Evolutionary conservation across 2,797 vertebrate genomes (phyloP).

Genomic region (Mastacembelus armatus): DNA sequence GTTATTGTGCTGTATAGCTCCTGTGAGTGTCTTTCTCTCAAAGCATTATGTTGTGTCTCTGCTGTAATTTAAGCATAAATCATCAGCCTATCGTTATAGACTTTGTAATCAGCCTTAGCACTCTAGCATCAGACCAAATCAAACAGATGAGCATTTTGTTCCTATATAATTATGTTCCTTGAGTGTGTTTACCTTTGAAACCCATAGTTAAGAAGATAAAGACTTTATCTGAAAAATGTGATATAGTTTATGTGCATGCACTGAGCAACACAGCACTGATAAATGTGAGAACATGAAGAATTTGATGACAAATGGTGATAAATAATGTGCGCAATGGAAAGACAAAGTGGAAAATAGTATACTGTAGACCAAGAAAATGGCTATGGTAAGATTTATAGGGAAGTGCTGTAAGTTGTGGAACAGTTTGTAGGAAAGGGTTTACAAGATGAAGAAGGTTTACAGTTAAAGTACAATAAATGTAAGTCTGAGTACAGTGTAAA

Average conservation of each 20-base stretch:
- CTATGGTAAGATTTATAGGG: background rate
- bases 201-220: background rate
- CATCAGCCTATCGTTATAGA: conserved; percentile 32
- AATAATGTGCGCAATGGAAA: background rate
- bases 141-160: conserved; percentile 33
- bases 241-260: background rate
- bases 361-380: no score
- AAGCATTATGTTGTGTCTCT: conserved; percentile 17
- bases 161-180: conserved; percentile 33
- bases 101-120: conserved; percentile 45
- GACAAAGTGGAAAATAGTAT: background rate
- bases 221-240: background rate
- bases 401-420: no score
- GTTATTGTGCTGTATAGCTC: background rate
- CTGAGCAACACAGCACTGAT: background rate
- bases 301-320: background rate
- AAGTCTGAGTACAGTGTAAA: background rate
- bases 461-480: no score
- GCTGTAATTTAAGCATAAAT: conserved; percentile 42
- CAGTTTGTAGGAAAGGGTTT: no score
- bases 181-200: conserved; percentile 5
- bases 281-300: background rate
- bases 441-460: no score
- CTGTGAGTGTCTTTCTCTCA: conserved; percentile 17
- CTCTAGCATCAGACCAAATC: conserved; percentile 8